Evolutionary conservation across 2,797 vertebrate genomes (phyloP), one percentile per base, ranked within the genome.

Genomic region (Gymnothorax javanicus): DNA sequence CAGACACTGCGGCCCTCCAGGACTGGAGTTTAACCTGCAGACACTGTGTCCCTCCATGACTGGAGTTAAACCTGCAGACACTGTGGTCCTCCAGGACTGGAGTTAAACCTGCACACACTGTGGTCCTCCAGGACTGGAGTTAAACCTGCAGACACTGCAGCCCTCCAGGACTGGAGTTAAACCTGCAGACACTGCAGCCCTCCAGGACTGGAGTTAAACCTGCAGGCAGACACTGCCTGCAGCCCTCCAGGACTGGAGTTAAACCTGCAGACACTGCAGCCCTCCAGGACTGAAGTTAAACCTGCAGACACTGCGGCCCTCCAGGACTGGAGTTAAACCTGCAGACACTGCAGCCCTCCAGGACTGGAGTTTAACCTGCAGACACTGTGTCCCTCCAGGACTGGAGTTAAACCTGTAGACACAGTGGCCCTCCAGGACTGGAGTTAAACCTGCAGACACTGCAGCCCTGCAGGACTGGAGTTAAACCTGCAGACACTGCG

Each of bases 211-310:
- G 33, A 43, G 69, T 33, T 73, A 25, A 73, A 73, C 27, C 69
- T 73, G 27, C 59, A 60, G 59, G 62, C 20, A n/a, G 20, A 64
- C 62, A n/a, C 62, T n/a, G 60, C n/a, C n/a, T 3, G 2, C n/a
- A n/a, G 13, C 60, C 2, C 60, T 62, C 60, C 60, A 62, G 60
- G 60, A 62, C 60, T 62, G 60, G 60, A 62, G 52, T 33, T 43
- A 3, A 59, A 15, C 20, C 86, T 83, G 84, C 62, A 90, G 85
- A 87, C 67, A 85, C 86, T 58, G 71, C 82, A 23, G 43, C 83
- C 43, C 73, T 43, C 43, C 50, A 25, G 50, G 67, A 62, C 60
- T 62, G 60, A 11, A 62, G 60, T 62, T 64, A 62, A 20, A 62
- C 13, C 60, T 62, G 60, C 1, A 62, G 15, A 62, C 60, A 23